These are phyloP conservation scores for Diplogasteroides magnus DNA, from an alignment of 1,140 invertebrate species.

Conservation along the genomic window DNA sequence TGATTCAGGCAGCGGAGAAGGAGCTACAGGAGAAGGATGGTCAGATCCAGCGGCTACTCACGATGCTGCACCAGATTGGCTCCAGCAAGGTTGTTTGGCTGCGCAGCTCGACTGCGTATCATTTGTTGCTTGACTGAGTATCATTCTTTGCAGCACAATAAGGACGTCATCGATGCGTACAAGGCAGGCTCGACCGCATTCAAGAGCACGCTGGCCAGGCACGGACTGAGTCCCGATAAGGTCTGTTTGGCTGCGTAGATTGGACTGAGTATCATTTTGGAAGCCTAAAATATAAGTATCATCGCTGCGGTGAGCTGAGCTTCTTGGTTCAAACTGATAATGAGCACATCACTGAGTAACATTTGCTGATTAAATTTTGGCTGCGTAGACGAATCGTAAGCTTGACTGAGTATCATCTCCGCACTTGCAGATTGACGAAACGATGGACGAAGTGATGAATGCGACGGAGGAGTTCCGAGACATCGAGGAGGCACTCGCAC, in stretches of 20 bases:
- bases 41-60: background rate
- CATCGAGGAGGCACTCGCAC: background rate
- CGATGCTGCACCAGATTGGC: background rate
- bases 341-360: no score
- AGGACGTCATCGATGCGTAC: background rate
- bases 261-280: no score
- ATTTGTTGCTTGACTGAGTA: background rate
- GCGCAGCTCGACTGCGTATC: no score
- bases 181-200: background rate
- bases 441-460: background rate
- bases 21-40: background rate
- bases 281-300: no score
- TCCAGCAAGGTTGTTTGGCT: background rate
- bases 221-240: background rate
- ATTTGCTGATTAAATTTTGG: no score
- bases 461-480: background rate
- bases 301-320: no score
- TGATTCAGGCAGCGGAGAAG: background rate
- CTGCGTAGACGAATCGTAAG: no score
- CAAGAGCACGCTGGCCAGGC: background rate
- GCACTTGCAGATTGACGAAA: background rate
- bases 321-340: no score
- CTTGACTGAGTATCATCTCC: no score
- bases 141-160: background rate
- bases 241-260: no score